These are phyloP conservation scores for Erythrocercus mccallii DNA, from an alignment of 2,113 vertebrate species.

Conservation along the genomic window DNA sequence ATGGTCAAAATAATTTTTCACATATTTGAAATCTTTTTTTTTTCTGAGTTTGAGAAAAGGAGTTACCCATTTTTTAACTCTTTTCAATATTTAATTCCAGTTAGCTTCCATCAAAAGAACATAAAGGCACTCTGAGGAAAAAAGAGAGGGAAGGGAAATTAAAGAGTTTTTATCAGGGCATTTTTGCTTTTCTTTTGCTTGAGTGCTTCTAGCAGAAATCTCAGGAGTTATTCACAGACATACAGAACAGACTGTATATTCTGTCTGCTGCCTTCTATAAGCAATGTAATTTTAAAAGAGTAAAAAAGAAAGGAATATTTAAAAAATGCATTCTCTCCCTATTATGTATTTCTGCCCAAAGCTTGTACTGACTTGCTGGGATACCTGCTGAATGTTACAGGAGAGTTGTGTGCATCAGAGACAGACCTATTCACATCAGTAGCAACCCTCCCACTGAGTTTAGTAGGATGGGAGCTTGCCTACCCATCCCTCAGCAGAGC, in stretches of 20 bases:
- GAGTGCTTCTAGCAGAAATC: neutral
- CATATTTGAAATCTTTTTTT: neutral
- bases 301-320: neutral
- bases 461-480: neutral
- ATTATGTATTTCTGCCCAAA: conserved; percentile 2
- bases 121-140: neutral
- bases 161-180: neutral
- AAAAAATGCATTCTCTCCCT: neutral
- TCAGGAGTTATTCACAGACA: neutral
- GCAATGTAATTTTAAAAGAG: neutral
- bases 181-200: neutral
- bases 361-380: neutral
- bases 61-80: neutral
- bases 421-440: neutral
- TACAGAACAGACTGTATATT: neutral
- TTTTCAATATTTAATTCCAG: neutral
- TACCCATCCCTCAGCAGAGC: neutral
- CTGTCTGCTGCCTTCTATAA: neutral
- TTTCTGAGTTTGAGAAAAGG: neutral
- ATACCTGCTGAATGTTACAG: neutral
- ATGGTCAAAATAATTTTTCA: neutral
- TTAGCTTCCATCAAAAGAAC: neutral
- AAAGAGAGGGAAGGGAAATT: neutral
- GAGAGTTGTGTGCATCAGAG: neutral
- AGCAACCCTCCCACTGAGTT: neutral